These are phyloP conservation scores for Cyrtodaria siliqua DNA, from an alignment of 2,888 invertebrate genomes.

Conservation along the genomic window DNA sequence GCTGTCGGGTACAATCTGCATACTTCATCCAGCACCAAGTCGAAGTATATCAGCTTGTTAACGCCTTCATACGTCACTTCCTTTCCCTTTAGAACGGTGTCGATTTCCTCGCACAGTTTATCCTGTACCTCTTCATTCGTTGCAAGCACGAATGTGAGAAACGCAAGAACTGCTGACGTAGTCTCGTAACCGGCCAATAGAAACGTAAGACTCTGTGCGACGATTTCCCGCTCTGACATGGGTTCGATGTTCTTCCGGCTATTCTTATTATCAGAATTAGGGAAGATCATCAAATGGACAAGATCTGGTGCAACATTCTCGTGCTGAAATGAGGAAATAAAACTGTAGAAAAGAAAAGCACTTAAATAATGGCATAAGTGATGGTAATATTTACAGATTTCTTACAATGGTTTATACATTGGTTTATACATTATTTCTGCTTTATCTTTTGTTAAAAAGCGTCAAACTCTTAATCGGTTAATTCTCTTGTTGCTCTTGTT, in stretches of 20 bases:
- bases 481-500: too few relatives aligned
- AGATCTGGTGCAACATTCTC: constrained; percentile 80
- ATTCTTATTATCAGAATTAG: constrained; percentile 48
- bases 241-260: constrained; percentile 21
- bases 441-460: too few relatives aligned
- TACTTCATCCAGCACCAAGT: constrained; percentile 86
- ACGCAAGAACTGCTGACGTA: constrained; percentile 87
- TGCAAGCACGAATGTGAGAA: constrained; percentile 86
- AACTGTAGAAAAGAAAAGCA: too few relatives aligned
- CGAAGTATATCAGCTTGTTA: constrained; percentile 83
- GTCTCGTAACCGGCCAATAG: constrained; percentile 88
- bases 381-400: too few relatives aligned
- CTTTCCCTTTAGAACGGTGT: constrained; percentile 72
- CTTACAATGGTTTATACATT: too few relatives aligned
- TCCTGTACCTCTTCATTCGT: constrained; percentile 86
- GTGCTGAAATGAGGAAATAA: constrained; percentile 57
- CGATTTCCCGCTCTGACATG: constrained; percentile 80
- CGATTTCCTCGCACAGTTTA: constrained; percentile 85
- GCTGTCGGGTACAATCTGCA: constrained; percentile 86
- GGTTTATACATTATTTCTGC: too few relatives aligned
- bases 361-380: too few relatives aligned
- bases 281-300: constrained; percentile 86
- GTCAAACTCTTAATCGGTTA: too few relatives aligned
- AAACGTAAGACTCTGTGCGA: constrained; percentile 86
- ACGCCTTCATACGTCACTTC: constrained; percentile 83